A percentile compares a stretch with the other conserved stretches of the same genome.
These are phyloP conservation scores for pig (Sus scrofa) DNA, from an alignment of 2,113 vertebrate species.

Conservation along the genomic window T2T-Sscrofa CM000820.6:122438001-122438500, in stretches of 20 bases:
- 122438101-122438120: neutral
- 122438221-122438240: neutral
- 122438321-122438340: neutral
- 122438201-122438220: neutral
- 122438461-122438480: neutral
- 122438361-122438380: neutral
- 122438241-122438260: neutral
- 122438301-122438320: neutral
- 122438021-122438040: neutral
- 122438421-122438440: neutral
- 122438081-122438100: neutral
- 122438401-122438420: neutral
- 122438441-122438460: neutral
- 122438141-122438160: neutral
- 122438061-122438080: neutral
- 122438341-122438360: neutral
- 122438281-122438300: neutral
- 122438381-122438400: neutral
- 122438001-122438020: neutral
- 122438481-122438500: constrained; percentile 2
- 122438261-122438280: neutral
- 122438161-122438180: neutral
- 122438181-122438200: neutral
- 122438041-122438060: neutral
- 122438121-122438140: neutral